phyloP scores from a whole-genome alignment of 1,140 invertebrate species.

The Eupristina koningsbergeri region DNA sequence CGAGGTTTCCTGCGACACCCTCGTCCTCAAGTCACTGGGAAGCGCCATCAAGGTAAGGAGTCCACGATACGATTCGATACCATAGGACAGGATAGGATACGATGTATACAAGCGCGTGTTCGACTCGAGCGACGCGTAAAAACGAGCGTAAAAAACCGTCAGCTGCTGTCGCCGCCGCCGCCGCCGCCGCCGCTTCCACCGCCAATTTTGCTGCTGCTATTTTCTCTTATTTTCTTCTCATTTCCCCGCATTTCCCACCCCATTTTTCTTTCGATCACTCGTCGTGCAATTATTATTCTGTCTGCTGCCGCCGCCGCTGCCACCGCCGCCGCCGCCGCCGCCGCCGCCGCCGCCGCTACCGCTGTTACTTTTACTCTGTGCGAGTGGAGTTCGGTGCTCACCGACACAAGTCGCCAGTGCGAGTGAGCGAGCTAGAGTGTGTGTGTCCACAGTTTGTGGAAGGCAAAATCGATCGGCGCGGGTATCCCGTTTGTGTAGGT shows the following conservation, averaged over 20 bases:
- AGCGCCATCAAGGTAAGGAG: conserved; percentile 66
- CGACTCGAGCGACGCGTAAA: no score
- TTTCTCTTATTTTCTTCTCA: background rate
- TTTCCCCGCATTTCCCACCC: background rate
- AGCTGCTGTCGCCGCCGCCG: background rate
- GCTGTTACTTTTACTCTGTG: background rate
- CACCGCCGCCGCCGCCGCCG: conserved; percentile 6
- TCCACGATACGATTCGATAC: no score
- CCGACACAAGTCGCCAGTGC: background rate
- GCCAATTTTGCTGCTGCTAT: no score
- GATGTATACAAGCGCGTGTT: no score
- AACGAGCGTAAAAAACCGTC: no score
- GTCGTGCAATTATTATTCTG: background rate
- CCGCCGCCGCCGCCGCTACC: background rate
- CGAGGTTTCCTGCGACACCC: conserved; percentile 64
- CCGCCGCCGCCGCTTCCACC: no score
- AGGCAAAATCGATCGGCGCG: conserved; percentile 43
- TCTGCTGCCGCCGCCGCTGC: background rate
- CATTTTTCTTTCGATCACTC: background rate
- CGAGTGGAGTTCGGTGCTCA: background rate
- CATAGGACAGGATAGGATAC: no score
- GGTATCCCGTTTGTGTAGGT: conserved; percentile 31
- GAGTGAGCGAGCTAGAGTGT: background rate
- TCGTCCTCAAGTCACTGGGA: conserved; percentile 60
- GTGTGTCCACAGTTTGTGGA: conserved; percentile 38